Evolutionary conservation across 1,140 invertebrate species (phyloP).

Genomic region (Penaeus vannamei): DNA sequence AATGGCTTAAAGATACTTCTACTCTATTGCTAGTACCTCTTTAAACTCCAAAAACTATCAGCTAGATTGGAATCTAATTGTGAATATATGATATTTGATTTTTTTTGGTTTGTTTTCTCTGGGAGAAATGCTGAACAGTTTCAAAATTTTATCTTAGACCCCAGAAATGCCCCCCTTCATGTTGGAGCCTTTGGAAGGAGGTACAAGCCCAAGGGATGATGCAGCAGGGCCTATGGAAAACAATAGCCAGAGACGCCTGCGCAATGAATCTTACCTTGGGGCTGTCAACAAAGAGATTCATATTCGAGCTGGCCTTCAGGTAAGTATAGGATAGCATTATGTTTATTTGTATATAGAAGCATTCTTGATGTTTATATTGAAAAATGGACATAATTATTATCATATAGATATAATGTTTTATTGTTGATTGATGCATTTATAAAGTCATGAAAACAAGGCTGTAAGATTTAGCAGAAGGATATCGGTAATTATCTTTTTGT

Average conservation of each 20-base stretch:
- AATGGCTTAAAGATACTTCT: too few relatives aligned
- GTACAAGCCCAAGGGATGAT: conserved; percentile 45
- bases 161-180: conserved; percentile 88
- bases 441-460: too few relatives aligned
- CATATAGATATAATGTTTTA: too few relatives aligned
- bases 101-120: neutral
- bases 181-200: conserved; percentile 80
- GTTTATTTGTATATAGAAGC: conserved; percentile 40
- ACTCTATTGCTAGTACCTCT: too few relatives aligned
- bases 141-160: conserved; percentile 70
- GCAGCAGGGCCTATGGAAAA: conserved; percentile 71
- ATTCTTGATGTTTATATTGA: neutral
- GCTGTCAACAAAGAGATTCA: conserved; percentile 82
- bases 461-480: too few relatives aligned
- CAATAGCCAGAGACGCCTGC: conserved; percentile 39
- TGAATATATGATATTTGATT: neutral
- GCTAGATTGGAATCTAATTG: too few relatives aligned
- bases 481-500: too few relatives aligned
- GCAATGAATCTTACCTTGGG: conserved; percentile 67
- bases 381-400: neutral
- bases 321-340: conserved; percentile 65
- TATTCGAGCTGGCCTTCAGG: conserved; percentile 84
- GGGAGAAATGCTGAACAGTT: conserved; percentile 44
- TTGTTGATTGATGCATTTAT: too few relatives aligned
- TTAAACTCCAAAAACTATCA: too few relatives aligned